phyloP scores from a whole-genome alignment of 2,113 vertebrate genomes.

The Crocuta crocuta region DNA sequence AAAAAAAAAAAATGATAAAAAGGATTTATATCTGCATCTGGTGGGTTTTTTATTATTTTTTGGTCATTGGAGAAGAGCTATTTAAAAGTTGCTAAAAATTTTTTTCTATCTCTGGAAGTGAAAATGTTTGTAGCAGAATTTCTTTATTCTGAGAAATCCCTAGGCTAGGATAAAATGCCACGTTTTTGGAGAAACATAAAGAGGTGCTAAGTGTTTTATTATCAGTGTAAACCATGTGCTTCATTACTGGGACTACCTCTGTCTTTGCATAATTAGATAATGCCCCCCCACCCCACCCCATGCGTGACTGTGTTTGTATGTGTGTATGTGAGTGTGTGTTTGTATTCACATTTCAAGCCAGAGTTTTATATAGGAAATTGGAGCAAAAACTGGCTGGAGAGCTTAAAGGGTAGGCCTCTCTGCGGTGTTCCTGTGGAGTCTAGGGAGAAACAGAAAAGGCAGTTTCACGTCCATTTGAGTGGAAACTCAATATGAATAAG shows the following conservation, averaged over 20 bases:
- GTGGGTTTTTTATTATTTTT: neutral
- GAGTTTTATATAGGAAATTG: neutral
- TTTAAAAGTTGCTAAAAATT: neutral
- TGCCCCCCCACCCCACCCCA: accelerated
- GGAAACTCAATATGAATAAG: neutral
- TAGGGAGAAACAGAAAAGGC: neutral
- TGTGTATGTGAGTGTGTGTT: neutral
- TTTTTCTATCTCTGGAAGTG: neutral
- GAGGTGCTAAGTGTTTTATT: neutral
- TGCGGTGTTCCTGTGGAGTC: neutral
- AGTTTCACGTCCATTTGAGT: neutral
- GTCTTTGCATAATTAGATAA: neutral
- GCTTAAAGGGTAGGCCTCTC: accelerated
- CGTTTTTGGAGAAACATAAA: neutral
- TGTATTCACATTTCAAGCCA: neutral
- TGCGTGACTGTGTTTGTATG: neutral
- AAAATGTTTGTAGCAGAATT: neutral
- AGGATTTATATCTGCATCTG: neutral
- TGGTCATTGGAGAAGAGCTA: neutral
- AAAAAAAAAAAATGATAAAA: neutral
- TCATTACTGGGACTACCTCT: neutral
- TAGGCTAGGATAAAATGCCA: neutral
- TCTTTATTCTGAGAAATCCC: neutral
- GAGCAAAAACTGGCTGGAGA: neutral
- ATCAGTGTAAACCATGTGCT: neutral